Base-by-base conservation (phyloP, 2,797 vertebrate genomes). In the Tolypeutes matacus region DNA sequence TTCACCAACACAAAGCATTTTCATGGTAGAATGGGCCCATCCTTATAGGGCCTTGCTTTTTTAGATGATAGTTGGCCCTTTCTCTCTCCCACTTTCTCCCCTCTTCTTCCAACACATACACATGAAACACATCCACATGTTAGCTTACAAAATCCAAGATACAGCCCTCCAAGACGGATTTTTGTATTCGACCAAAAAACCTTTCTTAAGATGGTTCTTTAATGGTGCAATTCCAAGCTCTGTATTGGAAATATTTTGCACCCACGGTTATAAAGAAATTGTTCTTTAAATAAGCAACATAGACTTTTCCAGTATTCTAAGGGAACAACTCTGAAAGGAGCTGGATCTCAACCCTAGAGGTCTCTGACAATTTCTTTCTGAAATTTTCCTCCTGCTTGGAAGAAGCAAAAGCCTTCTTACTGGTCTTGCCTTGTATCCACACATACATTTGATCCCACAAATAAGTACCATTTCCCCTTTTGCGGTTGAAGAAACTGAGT, bases 181-280 rank as follows among this genome's bases (percentile, higher is more conserved):
- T 29, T 85, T 80, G 12, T 7, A 36, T 69, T 34, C 49, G 18
- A 78, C 77, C 46, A 21, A 91, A 91, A 93, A 82, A 20, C 0
- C 20, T 70, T 81, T 86, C 62, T 73, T 62, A 46, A 73, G 14
- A 8, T 58, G n/a, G 46, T 31, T 51, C 25, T 58, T 85, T 42
- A 39, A 29, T 21, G 1, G 6, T 83, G 17, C 13, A 5, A 65
- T 75, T 83, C 65, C 31, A 62, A 39, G 21, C 46, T 65, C 10
- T 93, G 12, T 77, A 12, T 51, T 88, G n/a, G 62, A 94, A 93
- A 78, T 87, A 67, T 29, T 93, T 89, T 72, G 34, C 1, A 31
- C 6, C 29, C 31, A 46, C 53, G 17, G 14, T 80, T 88, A 64
- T 42, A 25, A 88, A 72, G 15, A 36, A 70, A 76, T 58, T 17